Base-by-base conservation (phyloP, 2,888 invertebrate species). In the Apomyelois bistriatella region DNA sequence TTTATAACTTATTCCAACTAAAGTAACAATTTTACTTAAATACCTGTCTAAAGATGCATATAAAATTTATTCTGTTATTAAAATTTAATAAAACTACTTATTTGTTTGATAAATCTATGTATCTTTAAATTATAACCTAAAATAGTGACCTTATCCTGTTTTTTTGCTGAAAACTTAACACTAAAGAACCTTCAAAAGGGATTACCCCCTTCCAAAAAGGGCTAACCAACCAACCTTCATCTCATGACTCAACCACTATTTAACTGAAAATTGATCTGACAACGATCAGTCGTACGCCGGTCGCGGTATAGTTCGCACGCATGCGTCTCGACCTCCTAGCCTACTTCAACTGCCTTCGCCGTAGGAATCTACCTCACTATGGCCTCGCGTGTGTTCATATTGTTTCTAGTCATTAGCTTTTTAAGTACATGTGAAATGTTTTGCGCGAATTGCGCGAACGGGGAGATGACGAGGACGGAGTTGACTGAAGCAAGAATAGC, bases 401-500 rank as follows among this genome's bases (percentile, higher is more conserved):
- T 66, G 3, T 30, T 81, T 60, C 78, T 88, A 76, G 76, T 86
- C 76, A 79, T 68, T 73, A 77, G 74, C 57, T 74, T 70, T 55
- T 65, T 76, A 64, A 79, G 74, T 70, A 73, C 78, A 52, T 76
- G 79, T n/a, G 68, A 71, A 59, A 70, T 72, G 70, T 65, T 79
- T 57, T 88, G 89, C 66, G 79, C 84, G 4, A 83, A 81, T 48
- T 85, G 87, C 74, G 86, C 78, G 16, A 81, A 76, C 40, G 82
- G 82, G 5, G 93, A 93, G 35, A 60, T 85, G 16, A 78, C 73
- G 54, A 79, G 76, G 46, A 90, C 91, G 41, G 92, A 94, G 64
- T 79, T 95, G 51, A 94, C 93, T 0, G 93, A 93, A 35, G 89
- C 95, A 36, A 87, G 96, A 58, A 93, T 96, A 58, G 95, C 96